Evolutionary conservation across 2,113 vertebrate genomes (phyloP).

Genomic region (Thymallus thymallus): DNA sequence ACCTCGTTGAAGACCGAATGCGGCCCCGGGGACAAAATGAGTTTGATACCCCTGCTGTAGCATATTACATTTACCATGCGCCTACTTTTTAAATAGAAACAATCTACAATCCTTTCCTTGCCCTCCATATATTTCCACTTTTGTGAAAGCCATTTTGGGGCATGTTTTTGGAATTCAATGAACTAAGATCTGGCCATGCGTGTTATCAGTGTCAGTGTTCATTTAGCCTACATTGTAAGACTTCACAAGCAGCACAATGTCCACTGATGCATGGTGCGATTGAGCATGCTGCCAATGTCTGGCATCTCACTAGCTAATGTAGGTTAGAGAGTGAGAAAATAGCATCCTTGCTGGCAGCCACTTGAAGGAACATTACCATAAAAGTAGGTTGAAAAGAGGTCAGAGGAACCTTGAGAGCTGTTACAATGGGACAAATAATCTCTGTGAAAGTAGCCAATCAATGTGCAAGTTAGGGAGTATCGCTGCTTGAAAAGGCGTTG

Average conservation of each 20-base stretch:
- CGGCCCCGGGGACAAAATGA: too few species aligned
- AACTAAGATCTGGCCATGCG: not conserved
- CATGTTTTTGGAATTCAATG: not conserved
- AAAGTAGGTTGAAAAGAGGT: slow-evolving; percentile 55
- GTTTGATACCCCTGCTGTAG: too few species aligned
- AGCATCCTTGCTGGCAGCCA: slow-evolving; percentile 56
- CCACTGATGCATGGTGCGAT: slow-evolving; percentile 28
- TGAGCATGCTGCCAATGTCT: slow-evolving; percentile 39
- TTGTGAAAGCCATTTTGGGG: not conserved
- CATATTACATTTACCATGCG: too few species aligned
- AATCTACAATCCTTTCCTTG: too few species aligned
- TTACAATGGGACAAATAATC: slow-evolving; percentile 8
- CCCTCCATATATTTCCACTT: too few species aligned
- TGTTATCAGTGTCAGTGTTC: slow-evolving; percentile 9
- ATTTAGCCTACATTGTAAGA: slow-evolving; percentile 12
- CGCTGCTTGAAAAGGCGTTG: too few species aligned
- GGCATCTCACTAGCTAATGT: slow-evolving; percentile 41
- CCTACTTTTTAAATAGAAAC: too few species aligned
- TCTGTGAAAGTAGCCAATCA: not conserved
- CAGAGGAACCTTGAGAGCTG: slow-evolving; percentile 46
- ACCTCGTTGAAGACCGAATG: too few species aligned
- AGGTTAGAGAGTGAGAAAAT: slow-evolving; percentile 51
- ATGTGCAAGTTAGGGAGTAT: too few species aligned
- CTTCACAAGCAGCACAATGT: not conserved
- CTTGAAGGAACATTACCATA: slow-evolving; percentile 35